Conservation (phyloP, 2,113 vertebrate species). For the Strix aluco region DNA sequence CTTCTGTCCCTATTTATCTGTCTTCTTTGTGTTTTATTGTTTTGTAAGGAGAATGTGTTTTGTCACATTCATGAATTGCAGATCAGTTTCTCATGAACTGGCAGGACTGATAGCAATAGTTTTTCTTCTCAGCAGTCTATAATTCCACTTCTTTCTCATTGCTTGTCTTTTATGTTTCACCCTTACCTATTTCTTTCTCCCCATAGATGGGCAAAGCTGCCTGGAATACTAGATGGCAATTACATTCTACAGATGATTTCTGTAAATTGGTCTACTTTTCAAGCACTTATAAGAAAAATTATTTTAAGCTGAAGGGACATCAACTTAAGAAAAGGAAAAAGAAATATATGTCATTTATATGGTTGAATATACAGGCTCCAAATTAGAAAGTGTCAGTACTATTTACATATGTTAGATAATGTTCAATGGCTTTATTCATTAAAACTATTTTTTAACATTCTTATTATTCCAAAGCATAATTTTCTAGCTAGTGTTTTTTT, state of each 20-base stretch:
- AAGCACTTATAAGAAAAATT: not conserved
- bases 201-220: not conserved
- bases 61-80: constrained; percentile 56
- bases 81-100: constrained; percentile 34
- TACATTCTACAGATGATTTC: not conserved
- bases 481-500: not conserved
- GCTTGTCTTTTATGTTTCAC: constrained; percentile 11
- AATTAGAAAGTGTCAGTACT: not conserved
- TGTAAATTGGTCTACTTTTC: constrained; percentile 9
- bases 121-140: constrained; percentile 32
- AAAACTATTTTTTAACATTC: not conserved
- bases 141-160: not conserved
- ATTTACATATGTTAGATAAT: not conserved
- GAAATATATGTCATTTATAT: not conserved
- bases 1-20: not conserved
- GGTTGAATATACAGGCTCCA: not conserved
- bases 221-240: constrained; percentile 7
- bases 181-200: constrained; percentile 19
- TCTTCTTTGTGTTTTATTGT: not conserved
- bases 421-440: not conserved
- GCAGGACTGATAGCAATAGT: constrained; percentile 21
- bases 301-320: not conserved
- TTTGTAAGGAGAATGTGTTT: constrained; percentile 24
- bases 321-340: not conserved
- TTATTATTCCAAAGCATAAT: not conserved